Percentiles rank a stretch among this genome's conserved stretches.
Evolutionary conservation across 2,113 vertebrate species (phyloP).

Genomic region (Poecilia latipinna): DNA sequence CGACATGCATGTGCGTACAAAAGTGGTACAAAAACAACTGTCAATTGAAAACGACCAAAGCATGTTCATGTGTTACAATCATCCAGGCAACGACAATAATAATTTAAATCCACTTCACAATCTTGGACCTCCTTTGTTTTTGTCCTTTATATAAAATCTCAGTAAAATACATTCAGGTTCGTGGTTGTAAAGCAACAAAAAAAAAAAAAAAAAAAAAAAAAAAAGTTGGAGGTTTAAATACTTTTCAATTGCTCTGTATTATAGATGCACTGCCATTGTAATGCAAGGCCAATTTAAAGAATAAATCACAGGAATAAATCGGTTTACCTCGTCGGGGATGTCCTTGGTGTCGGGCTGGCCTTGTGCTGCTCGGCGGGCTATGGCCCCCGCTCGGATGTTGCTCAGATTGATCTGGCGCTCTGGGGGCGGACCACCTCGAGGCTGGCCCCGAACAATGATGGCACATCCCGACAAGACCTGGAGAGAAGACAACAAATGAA

Average conservation of each 20-base stretch:
- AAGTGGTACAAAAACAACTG: too few species aligned
- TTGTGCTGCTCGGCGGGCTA: slow-evolving; percentile 87
- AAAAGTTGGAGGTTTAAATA: too few species aligned
- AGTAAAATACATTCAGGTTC: background rate
- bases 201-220: background rate
- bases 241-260: background rate
- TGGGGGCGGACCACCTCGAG: slow-evolving; percentile 92
- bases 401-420: slow-evolving; percentile 98
- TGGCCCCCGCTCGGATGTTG: slow-evolving; percentile 90
- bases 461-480: slow-evolving; percentile 97
- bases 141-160: too few species aligned
- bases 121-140: too few species aligned
- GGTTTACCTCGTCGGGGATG: slow-evolving; percentile 89
- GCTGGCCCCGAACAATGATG: slow-evolving; percentile 95
- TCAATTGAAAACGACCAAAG: too few species aligned
- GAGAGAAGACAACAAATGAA: background rate
- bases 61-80: too few species aligned
- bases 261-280: slow-evolving; percentile 7
- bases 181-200: background rate
- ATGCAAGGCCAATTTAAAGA: background rate
- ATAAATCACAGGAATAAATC: background rate
- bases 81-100: too few species aligned
- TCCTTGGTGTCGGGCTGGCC: slow-evolving; percentile 90
- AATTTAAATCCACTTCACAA: too few species aligned
- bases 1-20: too few species aligned